These are phyloP conservation scores for Dipodomys merriami DNA, from an alignment of 2,113 vertebrate genomes.

Conservation along the genomic window DNA sequence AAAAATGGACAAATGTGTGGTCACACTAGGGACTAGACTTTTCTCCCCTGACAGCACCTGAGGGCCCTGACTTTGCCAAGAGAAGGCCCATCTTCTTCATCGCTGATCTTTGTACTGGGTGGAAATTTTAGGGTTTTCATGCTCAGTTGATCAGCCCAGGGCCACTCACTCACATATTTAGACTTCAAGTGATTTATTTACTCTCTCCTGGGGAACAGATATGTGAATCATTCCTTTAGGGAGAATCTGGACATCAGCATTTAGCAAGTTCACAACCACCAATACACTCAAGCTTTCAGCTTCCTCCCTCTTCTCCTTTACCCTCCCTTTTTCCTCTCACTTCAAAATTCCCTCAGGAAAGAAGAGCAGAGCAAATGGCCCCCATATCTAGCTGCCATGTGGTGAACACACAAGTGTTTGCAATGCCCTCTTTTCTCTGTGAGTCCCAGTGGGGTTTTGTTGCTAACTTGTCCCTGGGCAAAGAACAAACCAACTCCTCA, in stretches of 20 bases:
- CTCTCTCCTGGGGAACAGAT: background rate
- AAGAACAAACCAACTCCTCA: background rate
- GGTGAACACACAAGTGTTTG: background rate
- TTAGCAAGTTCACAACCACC: background rate
- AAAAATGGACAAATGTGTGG: background rate
- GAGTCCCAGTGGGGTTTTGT: background rate
- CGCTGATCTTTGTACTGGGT: background rate
- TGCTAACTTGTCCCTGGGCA: background rate
- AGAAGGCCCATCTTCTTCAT: background rate
- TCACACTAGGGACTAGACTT: background rate
- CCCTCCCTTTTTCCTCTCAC: background rate
- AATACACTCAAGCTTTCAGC: background rate
- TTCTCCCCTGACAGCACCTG: too few relatives aligned
- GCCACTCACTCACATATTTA: background rate
- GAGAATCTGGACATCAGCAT: background rate
- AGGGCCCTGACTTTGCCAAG: background rate
- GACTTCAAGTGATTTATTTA: conserved; percentile 10
- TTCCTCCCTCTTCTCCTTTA: background rate
- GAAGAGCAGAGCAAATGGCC: background rate
- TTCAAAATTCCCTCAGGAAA: background rate
- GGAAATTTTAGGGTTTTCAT: background rate
- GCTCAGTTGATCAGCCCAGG: background rate
- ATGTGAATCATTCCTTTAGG: background rate
- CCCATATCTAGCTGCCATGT: background rate
- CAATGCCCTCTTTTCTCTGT: background rate